phyloP scores from a whole-genome alignment of 2,888 invertebrate species.

The Cybosia mesomella region DNA sequence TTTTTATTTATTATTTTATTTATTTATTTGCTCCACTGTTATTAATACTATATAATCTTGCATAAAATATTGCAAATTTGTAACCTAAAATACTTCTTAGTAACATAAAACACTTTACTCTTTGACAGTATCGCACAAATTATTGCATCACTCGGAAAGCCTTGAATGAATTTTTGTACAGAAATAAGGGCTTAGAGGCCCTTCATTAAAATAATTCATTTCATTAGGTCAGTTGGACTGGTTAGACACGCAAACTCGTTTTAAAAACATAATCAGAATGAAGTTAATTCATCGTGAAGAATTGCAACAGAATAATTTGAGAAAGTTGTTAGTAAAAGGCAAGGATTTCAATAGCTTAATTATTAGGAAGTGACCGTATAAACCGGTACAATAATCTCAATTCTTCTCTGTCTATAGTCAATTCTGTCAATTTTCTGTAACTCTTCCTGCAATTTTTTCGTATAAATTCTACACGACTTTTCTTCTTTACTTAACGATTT shows the following conservation, averaged over 20 bases:
- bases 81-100: too few relatives aligned
- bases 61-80: too few relatives aligned
- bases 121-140: slow-evolving; percentile 6
- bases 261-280: slow-evolving; percentile 71
- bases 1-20: too few relatives aligned
- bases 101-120: slow-evolving; percentile 3
- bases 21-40: too few relatives aligned
- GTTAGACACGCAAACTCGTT: slow-evolving; percentile 70
- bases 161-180: slow-evolving; percentile 40
- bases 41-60: too few relatives aligned
- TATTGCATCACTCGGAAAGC: slow-evolving; percentile 25
- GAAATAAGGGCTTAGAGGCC: slow-evolving; percentile 55
- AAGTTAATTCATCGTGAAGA: slow-evolving; percentile 40
- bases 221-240: slow-evolving; percentile 67
- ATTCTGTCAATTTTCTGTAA: too few relatives aligned
- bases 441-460: too few relatives aligned
- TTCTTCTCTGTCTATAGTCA: too few relatives aligned
- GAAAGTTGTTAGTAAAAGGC: slow-evolving; percentile 36
- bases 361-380: too few relatives aligned
- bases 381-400: too few relatives aligned
- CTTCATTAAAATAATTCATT: slow-evolving; percentile 81
- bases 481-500: too few relatives aligned
- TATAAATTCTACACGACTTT: too few relatives aligned
- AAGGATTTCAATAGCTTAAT: not conserved
- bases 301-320: slow-evolving; percentile 51